Evolutionary conservation across 2,113 vertebrate species (phyloP).

Genomic region (Caranx ignobilis): DNA sequence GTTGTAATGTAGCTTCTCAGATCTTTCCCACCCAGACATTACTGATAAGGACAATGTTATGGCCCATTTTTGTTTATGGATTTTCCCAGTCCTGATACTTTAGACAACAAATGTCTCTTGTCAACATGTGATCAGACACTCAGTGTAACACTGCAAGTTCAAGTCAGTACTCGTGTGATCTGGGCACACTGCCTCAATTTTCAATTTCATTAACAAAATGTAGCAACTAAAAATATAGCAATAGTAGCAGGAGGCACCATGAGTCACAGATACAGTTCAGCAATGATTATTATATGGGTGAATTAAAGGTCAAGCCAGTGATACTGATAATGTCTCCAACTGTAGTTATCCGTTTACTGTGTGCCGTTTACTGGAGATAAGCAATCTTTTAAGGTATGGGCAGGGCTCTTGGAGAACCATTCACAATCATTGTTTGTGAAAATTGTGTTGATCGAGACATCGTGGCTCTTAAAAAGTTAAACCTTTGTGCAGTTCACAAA

Average conservation of each 20-base stretch:
- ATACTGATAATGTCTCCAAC: conserved; percentile 5
- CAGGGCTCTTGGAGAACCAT: conserved; percentile 4
- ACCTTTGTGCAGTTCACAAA: neutral
- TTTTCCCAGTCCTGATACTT: conserved; percentile 1
- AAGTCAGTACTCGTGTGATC: neutral
- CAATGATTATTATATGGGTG: neutral
- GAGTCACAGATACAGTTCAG: neutral
- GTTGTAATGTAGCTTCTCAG: neutral
- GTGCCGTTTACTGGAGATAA: conserved; percentile 38
- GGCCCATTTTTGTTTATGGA: neutral
- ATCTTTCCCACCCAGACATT: conserved; percentile 12
- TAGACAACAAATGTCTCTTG: conserved; percentile 1
- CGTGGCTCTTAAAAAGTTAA: neutral
- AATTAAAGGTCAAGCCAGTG: conserved; percentile 1
- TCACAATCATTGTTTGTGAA: neutral
- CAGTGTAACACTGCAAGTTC: neutral
- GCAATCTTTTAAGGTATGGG: conserved; percentile 3
- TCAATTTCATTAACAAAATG: neutral
- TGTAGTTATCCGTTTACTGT: neutral
- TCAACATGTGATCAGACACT: neutral
- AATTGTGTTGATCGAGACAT: neutral
- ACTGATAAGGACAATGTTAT: neutral
- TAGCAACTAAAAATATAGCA: neutral
- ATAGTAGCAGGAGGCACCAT: neutral
- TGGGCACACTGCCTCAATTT: neutral